phyloP scores from a whole-genome alignment of 2,797 vertebrate genomes.

The Ctenopoma kingsleyae region DNA sequence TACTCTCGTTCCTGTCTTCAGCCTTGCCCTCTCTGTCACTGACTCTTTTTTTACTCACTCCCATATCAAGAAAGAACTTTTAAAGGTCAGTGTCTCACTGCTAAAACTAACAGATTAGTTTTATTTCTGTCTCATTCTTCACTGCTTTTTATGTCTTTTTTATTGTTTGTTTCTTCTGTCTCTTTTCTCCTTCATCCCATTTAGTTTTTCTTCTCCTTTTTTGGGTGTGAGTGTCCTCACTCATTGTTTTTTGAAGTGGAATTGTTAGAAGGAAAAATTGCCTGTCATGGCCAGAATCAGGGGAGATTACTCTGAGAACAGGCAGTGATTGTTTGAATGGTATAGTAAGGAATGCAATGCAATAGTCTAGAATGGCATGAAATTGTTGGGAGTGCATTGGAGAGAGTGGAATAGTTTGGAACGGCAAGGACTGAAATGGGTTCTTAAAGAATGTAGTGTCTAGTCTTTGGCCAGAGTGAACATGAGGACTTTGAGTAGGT shows the following conservation, averaged over 20 bases:
- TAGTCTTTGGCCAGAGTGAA: conserved; percentile 31
- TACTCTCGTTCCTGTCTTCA: conserved; percentile 2
- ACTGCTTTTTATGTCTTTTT: conserved; percentile 10
- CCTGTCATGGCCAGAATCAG: conserved; percentile 65
- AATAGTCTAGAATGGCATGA: conserved; percentile 57
- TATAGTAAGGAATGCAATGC: conserved; percentile 30
- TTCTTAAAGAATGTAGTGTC: conserved; percentile 24
- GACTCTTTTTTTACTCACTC: not conserved
- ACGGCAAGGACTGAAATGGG: conserved; percentile 47
- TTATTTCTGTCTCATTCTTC: conserved; percentile 35
- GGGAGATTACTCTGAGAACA: conserved; percentile 52
- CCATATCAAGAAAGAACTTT: conserved; percentile 32
- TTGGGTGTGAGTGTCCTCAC: conserved; percentile 9
- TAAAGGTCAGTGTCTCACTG: conserved; percentile 50
- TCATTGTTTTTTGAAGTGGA: conserved; percentile 33
- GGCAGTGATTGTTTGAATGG: conserved; percentile 58
- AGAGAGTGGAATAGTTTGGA: conserved; percentile 37
- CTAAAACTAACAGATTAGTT: conserved; percentile 44
- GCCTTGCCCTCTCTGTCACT: not conserved
- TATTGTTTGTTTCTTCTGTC: conserved; percentile 11
- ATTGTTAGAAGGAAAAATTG: conserved; percentile 56
- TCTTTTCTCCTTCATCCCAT: not conserved
- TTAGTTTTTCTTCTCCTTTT: conserved; percentile 2
- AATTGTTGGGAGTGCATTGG: conserved; percentile 41
- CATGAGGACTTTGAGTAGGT: conserved; percentile 12